Evolutionary conservation across 2,888 invertebrate genomes (phyloP), one percentile per base, ranked within the genome.

Genomic region (Microdon myrmicae): DNA sequence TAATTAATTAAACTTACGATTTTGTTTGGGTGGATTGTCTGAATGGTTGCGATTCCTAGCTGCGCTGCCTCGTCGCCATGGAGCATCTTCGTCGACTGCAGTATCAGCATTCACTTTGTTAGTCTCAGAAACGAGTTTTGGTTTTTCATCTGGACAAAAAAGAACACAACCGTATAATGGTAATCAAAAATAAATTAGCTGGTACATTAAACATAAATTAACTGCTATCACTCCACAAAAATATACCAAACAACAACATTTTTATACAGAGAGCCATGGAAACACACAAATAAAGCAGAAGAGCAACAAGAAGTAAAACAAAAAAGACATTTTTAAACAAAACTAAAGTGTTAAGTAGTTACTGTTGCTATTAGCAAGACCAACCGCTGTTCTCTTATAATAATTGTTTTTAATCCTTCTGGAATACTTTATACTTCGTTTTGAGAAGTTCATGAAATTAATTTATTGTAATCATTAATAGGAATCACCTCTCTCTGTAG

Each of bases 1-100:
- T 19, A 20, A 12, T 20, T n/a, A 71, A 56, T 70, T 74, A 54
- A 75, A 76, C 72, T 80, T 76, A 75, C 84, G 78, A 73, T 81
- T 81, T n/a, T n/a, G n/a, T 76, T 84, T 84, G 71, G 81, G 81
- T 71, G 83, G 77, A 72, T 82, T 82, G 54, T 82, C 81, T 72
- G 82, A 82, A 71, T 81, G 81, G 45, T 72, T 71, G 70, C 81
- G 81, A 68, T 82, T 79, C 74, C 77, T 82, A 72, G 83, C 80
- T 31, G 85, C 84, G 67, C 83, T 82, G 59, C 85, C 84, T 71
- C 87, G 84, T 75, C 88, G 82, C 88, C 88, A 88, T 25, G 86
- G 84, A 68, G 86, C 85, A 72, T 85, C 82, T 66, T 83, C 82
- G 69, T 86, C 84, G 68, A 85, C 85, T 58, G 82, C 58, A 13